Evolutionary conservation across 2,113 vertebrate genomes (phyloP).

Genomic region (Trematocara variabile): DNA sequence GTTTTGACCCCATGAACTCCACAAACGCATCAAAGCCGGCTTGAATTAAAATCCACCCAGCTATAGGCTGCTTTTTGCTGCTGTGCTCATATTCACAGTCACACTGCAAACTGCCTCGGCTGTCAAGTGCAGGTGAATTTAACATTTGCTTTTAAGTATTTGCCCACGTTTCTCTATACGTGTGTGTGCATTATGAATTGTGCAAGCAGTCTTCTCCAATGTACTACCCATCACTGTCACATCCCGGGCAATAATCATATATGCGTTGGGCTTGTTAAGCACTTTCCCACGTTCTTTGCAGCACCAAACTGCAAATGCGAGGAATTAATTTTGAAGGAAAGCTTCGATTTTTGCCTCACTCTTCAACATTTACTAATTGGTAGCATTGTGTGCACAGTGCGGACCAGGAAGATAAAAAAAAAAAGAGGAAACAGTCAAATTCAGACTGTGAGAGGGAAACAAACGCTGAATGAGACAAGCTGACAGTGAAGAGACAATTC

Average conservation of each 20-base stretch:
- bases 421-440: background rate
- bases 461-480: conserved; percentile 4
- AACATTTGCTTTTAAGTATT: conserved; percentile 2
- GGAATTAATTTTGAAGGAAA: conserved; percentile 38
- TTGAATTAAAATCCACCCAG: conserved; percentile 14
- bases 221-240: background rate
- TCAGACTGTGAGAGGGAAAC: conserved; percentile 10
- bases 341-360: conserved; percentile 3
- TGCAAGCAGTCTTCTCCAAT: background rate
- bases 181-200: background rate
- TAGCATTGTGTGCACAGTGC: conserved; percentile 18
- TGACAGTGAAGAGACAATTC: conserved; percentile 16
- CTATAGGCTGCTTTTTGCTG: background rate
- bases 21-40: conserved; percentile 12
- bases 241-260: background rate
- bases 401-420: background rate
- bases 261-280: conserved; percentile 34
- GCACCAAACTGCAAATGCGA: conserved; percentile 32
- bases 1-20: conserved; percentile 2
- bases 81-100: background rate
- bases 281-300: background rate
- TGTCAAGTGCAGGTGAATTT: background rate
- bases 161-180: background rate
- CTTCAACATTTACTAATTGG: conserved; percentile 62
- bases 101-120: background rate